Conservation (phyloP, 2,888 invertebrate species). For the Macaria liturata region DNA sequence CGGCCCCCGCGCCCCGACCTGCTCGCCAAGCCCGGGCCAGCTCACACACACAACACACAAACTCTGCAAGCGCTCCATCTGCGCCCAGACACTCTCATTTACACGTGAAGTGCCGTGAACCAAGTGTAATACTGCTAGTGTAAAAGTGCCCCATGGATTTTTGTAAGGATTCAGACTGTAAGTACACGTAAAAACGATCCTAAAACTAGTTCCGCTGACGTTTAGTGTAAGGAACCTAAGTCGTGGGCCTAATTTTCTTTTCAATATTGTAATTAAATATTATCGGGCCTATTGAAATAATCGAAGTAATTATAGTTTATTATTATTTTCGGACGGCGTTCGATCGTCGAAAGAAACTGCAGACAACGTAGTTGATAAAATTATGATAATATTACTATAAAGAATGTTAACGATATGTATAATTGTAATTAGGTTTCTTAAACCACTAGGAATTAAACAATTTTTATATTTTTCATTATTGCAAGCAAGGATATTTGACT, state of each 20-base stretch:
- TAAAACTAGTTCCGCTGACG: constrained; percentile 29
- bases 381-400: constrained; percentile 64
- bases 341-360: constrained; percentile 36
- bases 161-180: constrained; percentile 33
- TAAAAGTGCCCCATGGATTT: constrained; percentile 49
- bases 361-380: constrained; percentile 57
- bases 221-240: constrained; percentile 55
- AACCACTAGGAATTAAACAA: constrained; percentile 75
- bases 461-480: constrained; percentile 80
- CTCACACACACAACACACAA: constrained; percentile 65
- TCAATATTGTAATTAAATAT: constrained; percentile 62
- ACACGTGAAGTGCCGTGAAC: constrained; percentile 58
- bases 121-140: constrained; percentile 13
- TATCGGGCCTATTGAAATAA: constrained; percentile 71
- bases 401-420: constrained; percentile 75
- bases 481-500: constrained; percentile 76
- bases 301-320: constrained; percentile 60
- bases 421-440: constrained; percentile 78
- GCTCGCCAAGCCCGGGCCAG: constrained; percentile 72
- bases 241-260: constrained; percentile 72
- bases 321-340: constrained; percentile 27
- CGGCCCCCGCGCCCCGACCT: constrained; percentile 71
- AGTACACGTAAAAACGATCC: constrained; percentile 19
- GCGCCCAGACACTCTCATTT: constrained; percentile 74
- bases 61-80: constrained; percentile 68